Conservation (phyloP, 2,797 vertebrate genomes). For the Adelosebastes latens region DNA sequence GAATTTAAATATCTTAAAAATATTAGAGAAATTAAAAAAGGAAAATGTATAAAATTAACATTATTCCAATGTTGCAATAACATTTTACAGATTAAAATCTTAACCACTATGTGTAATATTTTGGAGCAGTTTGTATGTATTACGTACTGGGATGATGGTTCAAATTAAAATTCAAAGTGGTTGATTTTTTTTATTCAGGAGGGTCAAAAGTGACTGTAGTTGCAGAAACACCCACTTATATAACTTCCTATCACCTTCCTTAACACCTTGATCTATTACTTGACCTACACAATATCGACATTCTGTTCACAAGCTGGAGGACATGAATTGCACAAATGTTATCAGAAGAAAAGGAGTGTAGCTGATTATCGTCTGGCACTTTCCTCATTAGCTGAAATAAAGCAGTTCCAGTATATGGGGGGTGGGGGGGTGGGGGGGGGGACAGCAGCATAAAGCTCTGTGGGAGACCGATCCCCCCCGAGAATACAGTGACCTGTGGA, state of each 20-base stretch:
- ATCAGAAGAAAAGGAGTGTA: conserved; percentile 5
- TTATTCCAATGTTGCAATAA: too few species aligned
- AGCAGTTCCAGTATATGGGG: not conserved
- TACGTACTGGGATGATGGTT: too few species aligned
- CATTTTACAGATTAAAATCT: too few species aligned
- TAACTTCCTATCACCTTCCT: not conserved
- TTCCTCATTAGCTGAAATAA: conserved; percentile 44
- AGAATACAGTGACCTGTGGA: conserved; percentile 19
- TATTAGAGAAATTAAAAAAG: too few species aligned
- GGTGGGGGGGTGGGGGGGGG: not conserved
- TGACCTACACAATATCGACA: not conserved
- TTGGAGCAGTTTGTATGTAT: too few species aligned
- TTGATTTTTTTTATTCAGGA: not conserved
- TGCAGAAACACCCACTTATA: too few species aligned
- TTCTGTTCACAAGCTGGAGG: not conserved
- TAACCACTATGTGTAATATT: too few species aligned
- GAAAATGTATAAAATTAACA: too few species aligned
- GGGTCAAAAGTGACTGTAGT: too few species aligned
- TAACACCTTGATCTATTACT: not conserved
- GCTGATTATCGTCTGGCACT: conserved; percentile 28
- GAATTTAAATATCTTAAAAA: too few species aligned
- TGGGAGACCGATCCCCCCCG: conserved; percentile 26
- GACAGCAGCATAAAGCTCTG: conserved; percentile 12
- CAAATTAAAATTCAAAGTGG: too few species aligned
- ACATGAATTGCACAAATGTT: not conserved